Percentiles rank a stretch among this genome's conserved stretches.
These are phyloP conservation scores for Ormyrus labotus DNA, from an alignment of 2,888 invertebrate genomes.

Conservation along the genomic window DNA sequence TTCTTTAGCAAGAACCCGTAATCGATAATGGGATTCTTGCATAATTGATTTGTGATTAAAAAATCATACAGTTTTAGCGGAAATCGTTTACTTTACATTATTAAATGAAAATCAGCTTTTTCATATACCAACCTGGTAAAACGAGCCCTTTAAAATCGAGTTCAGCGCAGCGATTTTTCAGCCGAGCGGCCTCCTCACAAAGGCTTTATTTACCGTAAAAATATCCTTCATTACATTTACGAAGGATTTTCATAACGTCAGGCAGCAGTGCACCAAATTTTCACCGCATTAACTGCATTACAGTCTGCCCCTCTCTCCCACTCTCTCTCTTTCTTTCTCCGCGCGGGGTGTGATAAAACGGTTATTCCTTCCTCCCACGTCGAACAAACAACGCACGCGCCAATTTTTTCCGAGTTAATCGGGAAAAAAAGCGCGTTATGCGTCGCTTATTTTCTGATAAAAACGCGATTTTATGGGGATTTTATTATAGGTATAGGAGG, in stretches of 20 bases:
- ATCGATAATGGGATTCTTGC: too few relatives aligned
- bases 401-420: constrained; percentile 52
- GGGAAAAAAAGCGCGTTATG: constrained; percentile 43
- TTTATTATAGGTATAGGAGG: constrained; percentile 42
- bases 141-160: too few relatives aligned
- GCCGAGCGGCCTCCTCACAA: not conserved
- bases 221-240: constrained; percentile 33
- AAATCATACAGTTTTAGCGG: too few relatives aligned
- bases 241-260: constrained; percentile 17
- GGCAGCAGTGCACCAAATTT: constrained; percentile 13
- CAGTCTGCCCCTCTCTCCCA: not conserved
- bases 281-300: constrained; percentile 46
- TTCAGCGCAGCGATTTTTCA: too few relatives aligned
- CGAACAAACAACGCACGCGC: not conserved
- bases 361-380: not conserved
- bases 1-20: too few relatives aligned
- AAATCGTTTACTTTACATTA: too few relatives aligned
- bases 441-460: constrained; percentile 55
- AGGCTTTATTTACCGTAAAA: not conserved
- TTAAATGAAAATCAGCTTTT: too few relatives aligned
- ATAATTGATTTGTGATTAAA: too few relatives aligned
- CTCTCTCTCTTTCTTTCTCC: too few relatives aligned
- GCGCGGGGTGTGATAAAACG: constrained; percentile 19
- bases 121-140: too few relatives aligned
- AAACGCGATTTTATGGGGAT: constrained; percentile 51